Base-by-base conservation (phyloP, 2,888 invertebrate genomes). In the Leptinotarsa tumamoca region DNA sequence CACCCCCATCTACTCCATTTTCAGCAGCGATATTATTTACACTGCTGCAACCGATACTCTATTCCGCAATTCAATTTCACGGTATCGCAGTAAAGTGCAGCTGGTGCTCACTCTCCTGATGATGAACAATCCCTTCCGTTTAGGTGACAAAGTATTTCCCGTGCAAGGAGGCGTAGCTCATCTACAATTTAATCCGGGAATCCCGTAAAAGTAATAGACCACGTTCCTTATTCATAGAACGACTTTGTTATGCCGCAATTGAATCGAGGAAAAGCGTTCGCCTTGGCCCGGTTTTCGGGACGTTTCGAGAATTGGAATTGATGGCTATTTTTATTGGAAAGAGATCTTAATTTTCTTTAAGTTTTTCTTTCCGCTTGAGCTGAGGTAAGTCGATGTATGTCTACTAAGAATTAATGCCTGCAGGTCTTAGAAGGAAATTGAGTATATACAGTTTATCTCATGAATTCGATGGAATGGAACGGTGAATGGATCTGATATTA, bases 141-240 rank as follows among this genome's bases (percentile, higher is more conserved):
- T 33, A 33, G 63, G 63, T 63, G 63, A 63, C 63, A 63, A 75
- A 71, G 51, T 52, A 33, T 27, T 67, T 27, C 50, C 43, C 75
- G 43, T 63, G 61, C 43, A 72, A 68, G 21, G 66, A 72, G 52
- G 68, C 68, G 49, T 66, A 33, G 54, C 54, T 73, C 72, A 76
- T 76, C 63, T 73, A 76, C 71, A 67, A 76, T 73, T 71, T 73
- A 73, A 76, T 76, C 76, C 23, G 21, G 61, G 50, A 61, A 68
- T 54, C 67, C 71, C 54, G 73, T 73, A 67, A 71, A 76, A 76
- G 71, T 67, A 70, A 76, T 71, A 33, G 71, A 52, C 51, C 73
- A 73, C 76, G 76, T 76, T 73, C 68, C 63, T 71, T 76, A 76
- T 76, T 73, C 73, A 73, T 71, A 76, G 76, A 63, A 61, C 51